Conservation (phyloP, 2,113 vertebrate genomes). For the Sakesphorus luctuosus region DNA sequence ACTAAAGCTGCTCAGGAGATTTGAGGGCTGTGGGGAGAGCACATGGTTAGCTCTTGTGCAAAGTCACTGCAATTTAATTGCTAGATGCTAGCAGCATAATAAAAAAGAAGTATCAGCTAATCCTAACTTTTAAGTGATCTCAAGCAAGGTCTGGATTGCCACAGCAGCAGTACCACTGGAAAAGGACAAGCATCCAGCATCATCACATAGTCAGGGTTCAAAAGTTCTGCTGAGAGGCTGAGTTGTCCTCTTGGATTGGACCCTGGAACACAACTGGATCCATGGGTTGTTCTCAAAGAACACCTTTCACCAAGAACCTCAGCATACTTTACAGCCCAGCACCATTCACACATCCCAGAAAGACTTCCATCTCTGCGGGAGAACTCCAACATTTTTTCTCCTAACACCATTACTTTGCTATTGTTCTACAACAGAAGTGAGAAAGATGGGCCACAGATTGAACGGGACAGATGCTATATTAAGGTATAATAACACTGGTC, state of each 20-base stretch:
- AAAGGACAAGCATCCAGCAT: neutral
- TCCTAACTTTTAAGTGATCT: neutral
- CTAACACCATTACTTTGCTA: neutral
- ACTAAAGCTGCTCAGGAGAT: neutral
- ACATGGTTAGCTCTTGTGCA: neutral
- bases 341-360: neutral
- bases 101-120: neutral
- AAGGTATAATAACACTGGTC: rapidly evolving
- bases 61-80: neutral
- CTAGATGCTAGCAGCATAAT: neutral
- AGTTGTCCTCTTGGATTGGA: neutral
- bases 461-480: neutral
- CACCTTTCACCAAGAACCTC: neutral
- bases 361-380: neutral
- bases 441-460: neutral
- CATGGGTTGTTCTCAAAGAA: neutral
- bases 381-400: neutral
- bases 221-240: neutral
- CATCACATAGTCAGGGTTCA: neutral
- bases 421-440: neutral
- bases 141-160: neutral
- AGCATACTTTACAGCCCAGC: neutral
- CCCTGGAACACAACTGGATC: neutral
- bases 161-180: neutral
- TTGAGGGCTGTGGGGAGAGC: neutral